A percentile compares a stretch with the other conserved stretches of the same genome.
phyloP scores from a whole-genome alignment of 2,113 vertebrate genomes.

The Chaenogobius annularis region DNA sequence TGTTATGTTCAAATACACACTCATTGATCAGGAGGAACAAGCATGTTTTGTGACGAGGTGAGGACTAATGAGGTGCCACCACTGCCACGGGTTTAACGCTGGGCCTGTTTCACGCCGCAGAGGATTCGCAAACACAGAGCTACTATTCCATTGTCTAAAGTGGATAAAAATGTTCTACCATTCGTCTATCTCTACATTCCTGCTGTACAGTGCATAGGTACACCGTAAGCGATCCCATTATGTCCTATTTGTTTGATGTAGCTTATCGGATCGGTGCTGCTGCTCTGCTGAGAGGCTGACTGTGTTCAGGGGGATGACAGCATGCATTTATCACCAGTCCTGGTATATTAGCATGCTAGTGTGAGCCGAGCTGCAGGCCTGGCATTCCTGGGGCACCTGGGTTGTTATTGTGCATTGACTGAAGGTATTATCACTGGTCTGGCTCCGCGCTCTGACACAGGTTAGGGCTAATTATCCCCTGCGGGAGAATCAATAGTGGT shows the following conservation, averaged over 20 bases:
- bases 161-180: background rate
- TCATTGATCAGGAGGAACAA: slow-evolving; percentile 3
- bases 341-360: slow-evolving; percentile 65
- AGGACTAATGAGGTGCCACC: slow-evolving; percentile 51
- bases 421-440: slow-evolving; percentile 65
- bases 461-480: slow-evolving; percentile 69
- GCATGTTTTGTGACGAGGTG: slow-evolving; percentile 12
- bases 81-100: slow-evolving; percentile 24
- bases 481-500: slow-evolving; percentile 66
- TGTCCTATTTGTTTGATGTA: slow-evolving; percentile 44
- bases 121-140: background rate
- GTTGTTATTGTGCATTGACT: slow-evolving; percentile 72
- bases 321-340: slow-evolving; percentile 63
- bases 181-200: slow-evolving; percentile 5
- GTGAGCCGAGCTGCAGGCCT: slow-evolving; percentile 21
- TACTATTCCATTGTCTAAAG: slow-evolving; percentile 21
- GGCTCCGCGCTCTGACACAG: slow-evolving; percentile 63
- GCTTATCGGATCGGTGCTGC: slow-evolving; percentile 45
- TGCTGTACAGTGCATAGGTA: background rate
- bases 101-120: slow-evolving; percentile 17
- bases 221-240: slow-evolving; percentile 27
- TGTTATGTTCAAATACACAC: background rate
- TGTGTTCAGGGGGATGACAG: slow-evolving; percentile 59
- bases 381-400: slow-evolving; percentile 55
- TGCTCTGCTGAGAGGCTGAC: slow-evolving; percentile 46